phyloP scores from a whole-genome alignment of 2,113 vertebrate genomes.

The Saimiri boliviensis region DNA sequence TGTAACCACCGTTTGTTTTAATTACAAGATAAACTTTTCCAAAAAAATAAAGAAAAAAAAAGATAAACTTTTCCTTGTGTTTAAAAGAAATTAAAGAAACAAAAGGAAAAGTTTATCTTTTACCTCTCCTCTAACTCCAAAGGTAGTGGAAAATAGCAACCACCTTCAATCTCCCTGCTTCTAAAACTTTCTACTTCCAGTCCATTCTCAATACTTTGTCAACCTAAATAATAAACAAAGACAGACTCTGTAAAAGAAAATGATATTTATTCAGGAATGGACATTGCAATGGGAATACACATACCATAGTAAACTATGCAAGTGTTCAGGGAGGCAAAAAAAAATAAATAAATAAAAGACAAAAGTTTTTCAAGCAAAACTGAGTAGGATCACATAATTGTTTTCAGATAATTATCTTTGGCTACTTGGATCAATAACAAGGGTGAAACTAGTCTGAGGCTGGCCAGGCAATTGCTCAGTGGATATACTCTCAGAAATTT shows the following conservation, averaged over 20 bases:
- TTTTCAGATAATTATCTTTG: not conserved
- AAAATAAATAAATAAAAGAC: not conserved
- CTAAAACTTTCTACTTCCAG: not conserved
- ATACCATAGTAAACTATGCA: not conserved
- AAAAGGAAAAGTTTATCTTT: not conserved
- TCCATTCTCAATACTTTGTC: too few relatives aligned
- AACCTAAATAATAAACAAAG: not conserved
- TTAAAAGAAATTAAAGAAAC: not conserved
- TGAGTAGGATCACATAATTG: not conserved
- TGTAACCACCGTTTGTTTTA: not conserved
- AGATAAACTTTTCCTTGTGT: too few relatives aligned
- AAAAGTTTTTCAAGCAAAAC: not conserved
- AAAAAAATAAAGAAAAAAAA: too few relatives aligned
- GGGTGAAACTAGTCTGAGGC: not conserved
- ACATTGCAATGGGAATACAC: not conserved
- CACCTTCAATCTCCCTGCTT: rapidly evolving
- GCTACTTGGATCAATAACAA: not conserved
- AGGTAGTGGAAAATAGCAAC: rapidly evolving
- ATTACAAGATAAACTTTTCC: not conserved
- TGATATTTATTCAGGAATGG: not conserved
- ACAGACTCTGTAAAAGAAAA: not conserved
- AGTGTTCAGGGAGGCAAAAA: not conserved
- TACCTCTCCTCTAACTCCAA: not conserved
- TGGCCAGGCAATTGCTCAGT: not conserved
- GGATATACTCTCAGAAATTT: not conserved